These are phyloP conservation scores for Schizopygopsis pylzovi DNA, from an alignment of 2,797 vertebrate genomes.

Conservation along the genomic window DNA sequence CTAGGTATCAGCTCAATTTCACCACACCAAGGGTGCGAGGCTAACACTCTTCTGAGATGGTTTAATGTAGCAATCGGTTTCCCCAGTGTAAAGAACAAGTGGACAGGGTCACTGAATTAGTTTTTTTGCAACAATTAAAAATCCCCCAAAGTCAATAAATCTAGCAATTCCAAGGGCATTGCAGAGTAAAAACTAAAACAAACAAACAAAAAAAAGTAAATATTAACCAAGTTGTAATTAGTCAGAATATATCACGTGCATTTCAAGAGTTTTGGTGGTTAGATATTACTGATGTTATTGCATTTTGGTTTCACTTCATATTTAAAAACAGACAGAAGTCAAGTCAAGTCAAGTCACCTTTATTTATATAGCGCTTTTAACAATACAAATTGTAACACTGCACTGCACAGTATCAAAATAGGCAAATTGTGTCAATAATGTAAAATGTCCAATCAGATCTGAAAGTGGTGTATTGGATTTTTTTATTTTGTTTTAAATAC, in stretches of 20 bases:
- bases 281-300: background rate
- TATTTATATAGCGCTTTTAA: too few species aligned
- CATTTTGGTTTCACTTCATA: background rate
- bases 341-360: too few species aligned
- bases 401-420: too few species aligned
- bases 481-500: background rate
- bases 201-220: background rate
- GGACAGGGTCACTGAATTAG: constrained; percentile 17
- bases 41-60: constrained; percentile 34
- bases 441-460: background rate
- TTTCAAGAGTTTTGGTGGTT: background rate
- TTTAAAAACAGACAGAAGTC: background rate
- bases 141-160: constrained; percentile 20
- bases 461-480: background rate
- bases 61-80: constrained; percentile 48
- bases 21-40: constrained; percentile 33
- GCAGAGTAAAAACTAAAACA: background rate
- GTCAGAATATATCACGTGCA: background rate
- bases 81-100: constrained; percentile 16
- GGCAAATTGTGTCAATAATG: too few species aligned
- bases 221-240: constrained; percentile 27
- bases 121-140: constrained; percentile 16
- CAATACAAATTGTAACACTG: too few species aligned
- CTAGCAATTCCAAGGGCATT: background rate
- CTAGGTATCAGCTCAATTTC: constrained; percentile 23